Percentiles rank a stretch among this genome's conserved stretches.
phyloP scores from a whole-genome alignment of 2,113 vertebrate species.

The Laticauda colubrina region DNA sequence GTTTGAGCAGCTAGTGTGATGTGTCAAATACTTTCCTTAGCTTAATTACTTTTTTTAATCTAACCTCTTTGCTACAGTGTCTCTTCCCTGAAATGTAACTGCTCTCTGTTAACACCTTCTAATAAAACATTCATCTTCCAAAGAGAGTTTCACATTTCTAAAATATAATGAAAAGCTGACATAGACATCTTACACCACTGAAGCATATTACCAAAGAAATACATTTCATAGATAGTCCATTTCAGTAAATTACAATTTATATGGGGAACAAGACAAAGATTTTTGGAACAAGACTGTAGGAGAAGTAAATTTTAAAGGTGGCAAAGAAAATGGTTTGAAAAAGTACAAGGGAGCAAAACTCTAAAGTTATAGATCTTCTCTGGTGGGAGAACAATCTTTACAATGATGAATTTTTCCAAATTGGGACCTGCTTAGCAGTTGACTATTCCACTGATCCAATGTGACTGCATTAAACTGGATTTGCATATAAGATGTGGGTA shows the following conservation, averaged over 20 bases:
- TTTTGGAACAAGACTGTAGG: background rate
- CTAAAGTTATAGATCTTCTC: background rate
- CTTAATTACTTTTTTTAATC: background rate
- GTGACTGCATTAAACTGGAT: background rate
- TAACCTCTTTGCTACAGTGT: background rate
- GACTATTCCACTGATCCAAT: background rate
- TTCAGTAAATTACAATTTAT: background rate
- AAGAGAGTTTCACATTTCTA: background rate
- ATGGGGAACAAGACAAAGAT: background rate
- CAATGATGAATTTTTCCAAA: background rate
- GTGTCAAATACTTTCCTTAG: background rate
- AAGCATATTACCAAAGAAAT: background rate
- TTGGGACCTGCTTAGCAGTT: background rate
- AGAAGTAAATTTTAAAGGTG: background rate
- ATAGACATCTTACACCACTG: background rate
- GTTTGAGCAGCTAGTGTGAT: background rate
- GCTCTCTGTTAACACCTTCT: background rate
- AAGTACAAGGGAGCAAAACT: background rate
- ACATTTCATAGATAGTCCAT: background rate
- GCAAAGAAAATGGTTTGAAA: background rate
- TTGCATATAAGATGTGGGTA: constrained; percentile 10
- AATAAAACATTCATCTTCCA: background rate
- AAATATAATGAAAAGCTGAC: background rate
- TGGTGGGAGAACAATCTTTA: background rate
- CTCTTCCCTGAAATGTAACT: background rate